Conservation (phyloP, 2,888 invertebrate genomes). For the Frankliniella fusca region DNA sequence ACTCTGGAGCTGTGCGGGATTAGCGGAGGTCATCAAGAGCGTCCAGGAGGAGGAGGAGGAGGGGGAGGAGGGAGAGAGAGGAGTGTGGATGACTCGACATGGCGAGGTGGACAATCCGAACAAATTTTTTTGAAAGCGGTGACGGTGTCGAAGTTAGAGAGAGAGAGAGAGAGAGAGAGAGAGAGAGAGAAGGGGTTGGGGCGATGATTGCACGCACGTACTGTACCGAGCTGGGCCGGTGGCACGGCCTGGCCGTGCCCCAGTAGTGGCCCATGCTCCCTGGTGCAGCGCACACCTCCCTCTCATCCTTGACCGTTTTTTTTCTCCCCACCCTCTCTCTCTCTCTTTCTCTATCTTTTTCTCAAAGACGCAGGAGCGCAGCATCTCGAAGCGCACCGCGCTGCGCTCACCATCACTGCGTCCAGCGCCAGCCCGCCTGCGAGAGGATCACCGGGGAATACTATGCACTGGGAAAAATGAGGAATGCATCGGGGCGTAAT, state of each 20-base stretch:
- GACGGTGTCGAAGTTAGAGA: neutral
- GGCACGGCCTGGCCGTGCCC: neutral
- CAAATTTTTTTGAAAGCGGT: too few relatives aligned
- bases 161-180: neutral
- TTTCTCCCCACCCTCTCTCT: too few relatives aligned
- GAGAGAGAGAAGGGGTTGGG: neutral
- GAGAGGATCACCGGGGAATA: too few relatives aligned
- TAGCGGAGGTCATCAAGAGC: neutral
- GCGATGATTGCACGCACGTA: slow-evolving; percentile 12
- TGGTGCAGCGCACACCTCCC: neutral
- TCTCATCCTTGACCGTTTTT: slow-evolving; percentile 12
- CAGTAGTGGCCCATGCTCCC: neutral
- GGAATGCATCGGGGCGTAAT: too few relatives aligned
- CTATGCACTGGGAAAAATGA: too few relatives aligned
- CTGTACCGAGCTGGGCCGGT: neutral
- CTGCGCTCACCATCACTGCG: too few relatives aligned
- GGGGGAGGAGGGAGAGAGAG: too few relatives aligned
- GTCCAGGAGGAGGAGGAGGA: neutral
- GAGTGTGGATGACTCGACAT: too few relatives aligned
- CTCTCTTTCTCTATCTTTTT: neutral
- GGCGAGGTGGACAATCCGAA: too few relatives aligned
- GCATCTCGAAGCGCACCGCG: too few relatives aligned
- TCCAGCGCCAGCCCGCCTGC: too few relatives aligned
- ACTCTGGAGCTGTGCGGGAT: too few relatives aligned
- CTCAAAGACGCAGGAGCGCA: neutral